Evolutionary conservation across 2,797 vertebrate species (phyloP), one percentile per base, ranked within the genome.

Genomic region (Protosalanx chinensis): DNA sequence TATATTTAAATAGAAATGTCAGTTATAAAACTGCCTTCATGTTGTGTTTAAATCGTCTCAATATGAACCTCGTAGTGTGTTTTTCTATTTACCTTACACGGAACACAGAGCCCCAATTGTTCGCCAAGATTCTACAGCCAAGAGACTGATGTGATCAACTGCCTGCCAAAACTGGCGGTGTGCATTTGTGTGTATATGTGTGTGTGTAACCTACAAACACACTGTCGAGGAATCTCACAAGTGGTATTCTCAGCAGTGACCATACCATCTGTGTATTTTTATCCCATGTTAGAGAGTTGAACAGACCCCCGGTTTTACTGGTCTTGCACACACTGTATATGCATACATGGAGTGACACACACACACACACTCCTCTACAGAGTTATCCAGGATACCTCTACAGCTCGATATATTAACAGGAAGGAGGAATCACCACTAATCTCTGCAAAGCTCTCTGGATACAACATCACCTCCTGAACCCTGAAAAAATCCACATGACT

Each of bases 101-200:
- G 68, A 73, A 80, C 75, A 89, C 80, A 89, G 81, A 88, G 78
- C 71, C 73, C 30, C 73, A 51, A 84, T 87, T 89, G 87, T 89
- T 87, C 84, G 71, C 10, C 0, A 65, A 15, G 72, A 82, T 84
- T 86, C 80, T 72, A 79, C 76, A 74, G 81, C 82, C 85, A 78
- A 79, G 72, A 74, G 84, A 81, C 75, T 63, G 80, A 83, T 85
- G 79, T 79, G 79, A 87, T 66, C 72, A 82, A 66, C 62, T 63
- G 49, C 72, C 73, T 84, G 81, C 81, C 85, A 87, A 77, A 82
- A 81, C 59, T 77, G 62, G 75, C 81, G 74, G 53, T 69, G 53
- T 69, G 53, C 37, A 32, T 59, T 53, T 59, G 67, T 37, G 67
- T 59, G 32, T 37, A 61, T 59, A 56, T 5, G 56, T 29, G 65